Evolutionary conservation across 2,888 invertebrate genomes (phyloP).

Genomic region (Unio delphinus): DNA sequence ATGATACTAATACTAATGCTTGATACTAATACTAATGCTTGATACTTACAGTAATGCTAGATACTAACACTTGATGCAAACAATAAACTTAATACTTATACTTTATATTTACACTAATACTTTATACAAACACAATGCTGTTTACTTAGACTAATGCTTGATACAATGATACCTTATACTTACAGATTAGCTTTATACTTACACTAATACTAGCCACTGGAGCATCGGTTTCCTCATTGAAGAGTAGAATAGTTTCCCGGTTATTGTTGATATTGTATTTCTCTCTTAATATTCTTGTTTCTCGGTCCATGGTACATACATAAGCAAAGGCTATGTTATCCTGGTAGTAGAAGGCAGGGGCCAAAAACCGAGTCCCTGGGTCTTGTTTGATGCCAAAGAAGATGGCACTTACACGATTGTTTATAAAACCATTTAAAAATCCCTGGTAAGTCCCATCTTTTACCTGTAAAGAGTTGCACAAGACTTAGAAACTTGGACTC

Average conservation of each 20-base stretch:
- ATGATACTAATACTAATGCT: too few relatives aligned
- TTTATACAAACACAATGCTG: constrained; percentile 2
- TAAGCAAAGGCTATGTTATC: constrained; percentile 89
- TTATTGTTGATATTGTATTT: constrained; percentile 76
- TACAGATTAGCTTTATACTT: constrained; percentile 22
- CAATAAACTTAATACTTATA: background rate
- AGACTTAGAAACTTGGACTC: too few relatives aligned
- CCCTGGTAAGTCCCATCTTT: background rate
- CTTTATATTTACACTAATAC: background rate
- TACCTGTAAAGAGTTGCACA: background rate
- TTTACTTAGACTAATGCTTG: constrained; percentile 58
- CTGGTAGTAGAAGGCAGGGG: constrained; percentile 89
- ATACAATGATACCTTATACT: constrained; percentile 42
- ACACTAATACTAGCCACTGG: constrained; percentile 61
- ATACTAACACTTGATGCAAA: constrained; percentile 39
- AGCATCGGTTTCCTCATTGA: constrained; percentile 86
- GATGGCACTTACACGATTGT: constrained; percentile 91
- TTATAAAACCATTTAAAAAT: constrained; percentile 90
- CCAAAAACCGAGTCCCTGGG: constrained; percentile 87
- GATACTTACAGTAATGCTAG: too few relatives aligned
- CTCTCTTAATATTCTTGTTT: constrained; percentile 74
- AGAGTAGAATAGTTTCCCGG: constrained; percentile 84
- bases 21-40: too few relatives aligned
- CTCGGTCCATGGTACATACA: constrained; percentile 55
- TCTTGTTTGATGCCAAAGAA: constrained; percentile 81